These are phyloP conservation scores for Ptychadena robeensis DNA, from an alignment of 2,797 vertebrate species.

Conservation along the genomic window DNA sequence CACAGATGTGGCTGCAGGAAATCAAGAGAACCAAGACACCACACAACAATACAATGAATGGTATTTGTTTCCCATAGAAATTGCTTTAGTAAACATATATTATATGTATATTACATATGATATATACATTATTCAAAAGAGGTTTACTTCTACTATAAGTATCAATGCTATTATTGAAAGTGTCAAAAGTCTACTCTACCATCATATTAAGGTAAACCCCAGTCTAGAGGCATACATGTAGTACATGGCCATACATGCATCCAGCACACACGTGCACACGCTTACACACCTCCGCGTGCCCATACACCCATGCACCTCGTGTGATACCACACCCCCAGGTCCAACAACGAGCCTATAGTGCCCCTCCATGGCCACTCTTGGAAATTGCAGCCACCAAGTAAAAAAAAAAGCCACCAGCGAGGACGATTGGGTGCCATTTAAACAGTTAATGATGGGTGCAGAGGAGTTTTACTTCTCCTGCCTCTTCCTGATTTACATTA, in stretches of 20 bases:
- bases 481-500: neutral
- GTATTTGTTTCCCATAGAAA: too few species aligned
- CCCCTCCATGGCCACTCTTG: slow-evolving; percentile 28
- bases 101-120: too few species aligned
- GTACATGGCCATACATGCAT: too few species aligned
- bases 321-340: slow-evolving; percentile 48
- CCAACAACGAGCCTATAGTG: slow-evolving; percentile 23
- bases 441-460: neutral
- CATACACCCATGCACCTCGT: neutral
- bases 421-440: neutral
- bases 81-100: too few species aligned
- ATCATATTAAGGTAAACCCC: neutral
- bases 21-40: too few species aligned
- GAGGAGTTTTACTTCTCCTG: neutral
- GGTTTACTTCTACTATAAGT: neutral
- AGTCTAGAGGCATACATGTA: too few species aligned
- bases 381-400: slow-evolving; percentile 1
- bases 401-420: neutral
- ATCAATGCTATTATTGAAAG: too few species aligned
- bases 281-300: neutral
- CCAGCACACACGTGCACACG: neutral
- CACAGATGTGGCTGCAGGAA: too few species aligned
- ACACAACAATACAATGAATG: too few species aligned
- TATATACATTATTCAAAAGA: too few species aligned
- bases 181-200: neutral